Percentiles rank a stretch among this genome's conserved stretches.
These are phyloP conservation scores for Caenorhabditis remanei DNA, from an alignment of 1,140 invertebrate genomes.

Conservation along the genomic window DNA sequence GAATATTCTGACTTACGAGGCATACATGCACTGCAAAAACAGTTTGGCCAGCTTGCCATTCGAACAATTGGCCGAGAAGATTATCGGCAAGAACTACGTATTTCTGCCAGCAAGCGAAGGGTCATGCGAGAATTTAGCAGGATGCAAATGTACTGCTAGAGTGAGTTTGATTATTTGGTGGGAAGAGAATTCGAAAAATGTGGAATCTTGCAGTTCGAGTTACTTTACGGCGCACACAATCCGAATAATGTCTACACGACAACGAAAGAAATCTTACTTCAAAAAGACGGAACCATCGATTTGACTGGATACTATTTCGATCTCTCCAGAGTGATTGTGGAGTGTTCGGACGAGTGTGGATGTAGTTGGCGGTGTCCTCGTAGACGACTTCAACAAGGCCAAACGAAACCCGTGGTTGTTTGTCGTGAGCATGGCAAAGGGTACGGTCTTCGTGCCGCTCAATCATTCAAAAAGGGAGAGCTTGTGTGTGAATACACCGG, in stretches of 20 bases:
- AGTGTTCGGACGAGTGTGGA: not conserved
- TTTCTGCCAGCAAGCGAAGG: not conserved
- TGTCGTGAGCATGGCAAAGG: not conserved
- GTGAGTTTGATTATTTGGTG: too few species aligned
- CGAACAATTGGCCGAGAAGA: not conserved
- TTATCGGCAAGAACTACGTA: not conserved
- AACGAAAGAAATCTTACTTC: not conserved
- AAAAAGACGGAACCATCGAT: not conserved
- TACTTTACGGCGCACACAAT: not conserved
- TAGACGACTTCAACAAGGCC: not conserved
- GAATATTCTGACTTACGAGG: not conserved
- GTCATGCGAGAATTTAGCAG: not conserved
- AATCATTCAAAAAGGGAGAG: not conserved
- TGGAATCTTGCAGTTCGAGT: not conserved
- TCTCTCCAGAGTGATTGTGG: not conserved
- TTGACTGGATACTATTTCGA: not conserved
- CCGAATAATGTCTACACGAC: too few species aligned
- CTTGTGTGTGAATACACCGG: not conserved
- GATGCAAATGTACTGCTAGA: not conserved
- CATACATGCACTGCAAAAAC: not conserved
- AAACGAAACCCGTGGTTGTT: not conserved
- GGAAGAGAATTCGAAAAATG: too few species aligned
- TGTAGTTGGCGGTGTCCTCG: not conserved
- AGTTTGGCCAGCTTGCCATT: not conserved
- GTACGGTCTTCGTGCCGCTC: not conserved